Percentiles rank a stretch among this genome's conserved stretches.
phyloP scores from a whole-genome alignment of 2,888 invertebrate species.

The Drosophila incognita region DNA sequence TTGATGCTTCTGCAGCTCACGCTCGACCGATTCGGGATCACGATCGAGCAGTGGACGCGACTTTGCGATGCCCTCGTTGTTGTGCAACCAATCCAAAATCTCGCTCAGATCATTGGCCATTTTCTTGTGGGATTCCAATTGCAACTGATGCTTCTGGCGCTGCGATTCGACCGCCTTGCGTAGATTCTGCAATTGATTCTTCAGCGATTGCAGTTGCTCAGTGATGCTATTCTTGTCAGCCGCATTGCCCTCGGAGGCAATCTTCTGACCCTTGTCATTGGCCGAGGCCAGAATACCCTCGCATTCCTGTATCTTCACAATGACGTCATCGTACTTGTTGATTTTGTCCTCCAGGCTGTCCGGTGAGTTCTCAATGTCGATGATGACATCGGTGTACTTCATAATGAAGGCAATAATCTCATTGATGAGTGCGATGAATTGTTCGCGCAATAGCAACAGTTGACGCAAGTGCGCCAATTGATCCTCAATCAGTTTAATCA shows the following conservation, averaged over 20 bases:
- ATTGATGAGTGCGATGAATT: slow-evolving; percentile 93
- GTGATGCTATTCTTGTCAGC: slow-evolving; percentile 95
- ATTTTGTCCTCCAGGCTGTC: slow-evolving; percentile 94
- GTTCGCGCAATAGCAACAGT: slow-evolving; percentile 92
- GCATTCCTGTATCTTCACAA: slow-evolving; percentile 94
- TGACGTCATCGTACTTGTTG: slow-evolving; percentile 93
- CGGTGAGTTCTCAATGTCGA: slow-evolving; percentile 93
- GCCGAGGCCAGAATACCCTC: slow-evolving; percentile 94
- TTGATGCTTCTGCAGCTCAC: slow-evolving; percentile 91
- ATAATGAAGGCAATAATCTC: slow-evolving; percentile 95
- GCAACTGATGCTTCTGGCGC: slow-evolving; percentile 93
- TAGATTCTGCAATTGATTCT: slow-evolving; percentile 92
- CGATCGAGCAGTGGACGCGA: slow-evolving; percentile 93
- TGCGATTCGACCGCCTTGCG: slow-evolving; percentile 93
- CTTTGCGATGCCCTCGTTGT: slow-evolving; percentile 92
- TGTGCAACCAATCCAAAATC: slow-evolving; percentile 93
- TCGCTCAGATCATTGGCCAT: slow-evolving; percentile 92
- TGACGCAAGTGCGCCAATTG: slow-evolving; percentile 93
- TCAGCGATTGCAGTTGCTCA: slow-evolving; percentile 93
- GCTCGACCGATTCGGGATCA: slow-evolving; percentile 91
- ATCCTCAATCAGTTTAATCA: slow-evolving; percentile 93
- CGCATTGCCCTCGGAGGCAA: slow-evolving; percentile 94
- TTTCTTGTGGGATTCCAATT: slow-evolving; percentile 94
- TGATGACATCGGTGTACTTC: slow-evolving; percentile 93
- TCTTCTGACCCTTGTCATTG: slow-evolving; percentile 96